phyloP scores from a whole-genome alignment of 2,113 vertebrate species.

The Kobus ellipsiprymnus region DNA sequence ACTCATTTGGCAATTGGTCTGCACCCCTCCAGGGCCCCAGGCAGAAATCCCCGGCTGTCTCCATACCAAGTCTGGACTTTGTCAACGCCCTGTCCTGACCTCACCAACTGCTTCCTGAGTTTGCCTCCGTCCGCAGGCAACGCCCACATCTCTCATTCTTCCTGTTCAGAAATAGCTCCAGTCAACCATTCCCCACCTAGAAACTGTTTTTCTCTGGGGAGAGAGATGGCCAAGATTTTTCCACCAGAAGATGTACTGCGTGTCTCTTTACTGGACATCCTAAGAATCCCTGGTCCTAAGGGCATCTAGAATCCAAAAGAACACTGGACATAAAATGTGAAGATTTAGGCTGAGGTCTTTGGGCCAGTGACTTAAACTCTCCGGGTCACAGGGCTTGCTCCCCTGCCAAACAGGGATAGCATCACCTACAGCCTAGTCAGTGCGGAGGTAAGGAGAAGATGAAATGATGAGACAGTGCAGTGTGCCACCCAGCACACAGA shows the following conservation, averaged over 20 bases:
- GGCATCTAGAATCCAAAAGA: not conserved
- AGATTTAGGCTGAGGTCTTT: not conserved
- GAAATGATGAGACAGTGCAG: not conserved
- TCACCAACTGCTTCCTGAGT: not conserved
- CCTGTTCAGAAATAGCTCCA: not conserved
- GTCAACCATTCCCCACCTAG: not conserved
- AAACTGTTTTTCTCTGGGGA: not conserved
- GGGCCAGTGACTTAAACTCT: not conserved
- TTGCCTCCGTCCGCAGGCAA: not conserved
- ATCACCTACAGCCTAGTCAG: not conserved
- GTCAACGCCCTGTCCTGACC: not conserved
- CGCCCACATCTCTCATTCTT: not conserved
- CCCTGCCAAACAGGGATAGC: not conserved
- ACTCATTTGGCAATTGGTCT: constrained; percentile 5
- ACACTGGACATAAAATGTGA: not conserved
- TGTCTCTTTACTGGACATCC: not conserved
- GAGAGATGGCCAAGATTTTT: not conserved
- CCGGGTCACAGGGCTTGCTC: not conserved
- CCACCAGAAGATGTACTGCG: not conserved
- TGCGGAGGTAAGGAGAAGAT: not conserved
- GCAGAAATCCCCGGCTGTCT: not conserved
- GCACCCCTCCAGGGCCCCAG: not conserved
- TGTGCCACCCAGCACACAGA: not conserved
- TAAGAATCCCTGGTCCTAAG: not conserved
- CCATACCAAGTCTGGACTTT: not conserved